phyloP scores from a whole-genome alignment of 2,888 invertebrate species.

The Rhamnusium bicolor region DNA sequence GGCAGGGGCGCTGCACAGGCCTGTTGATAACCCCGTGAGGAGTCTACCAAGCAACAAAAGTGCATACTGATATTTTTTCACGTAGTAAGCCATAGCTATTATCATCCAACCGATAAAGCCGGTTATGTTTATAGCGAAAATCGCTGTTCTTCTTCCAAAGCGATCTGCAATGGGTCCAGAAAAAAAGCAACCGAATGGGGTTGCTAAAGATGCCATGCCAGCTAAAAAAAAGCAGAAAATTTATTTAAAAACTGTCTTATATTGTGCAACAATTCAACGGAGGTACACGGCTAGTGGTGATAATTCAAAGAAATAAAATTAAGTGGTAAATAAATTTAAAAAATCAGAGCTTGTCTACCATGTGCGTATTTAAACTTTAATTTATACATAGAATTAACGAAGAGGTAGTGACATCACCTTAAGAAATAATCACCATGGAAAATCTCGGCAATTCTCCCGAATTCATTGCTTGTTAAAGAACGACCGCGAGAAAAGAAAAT shows the following conservation, averaged over 20 bases:
- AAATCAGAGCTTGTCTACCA: too few relatives aligned
- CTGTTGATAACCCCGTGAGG: slow-evolving; percentile 72
- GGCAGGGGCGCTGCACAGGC: slow-evolving; percentile 73
- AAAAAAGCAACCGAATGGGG: slow-evolving; percentile 73
- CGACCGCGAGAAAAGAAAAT: too few relatives aligned
- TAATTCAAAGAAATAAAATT: too few relatives aligned
- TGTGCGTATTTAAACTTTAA: too few relatives aligned
- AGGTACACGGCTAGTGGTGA: too few relatives aligned
- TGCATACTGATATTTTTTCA: slow-evolving; percentile 58
- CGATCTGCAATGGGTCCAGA: slow-evolving; percentile 73
- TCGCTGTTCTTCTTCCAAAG: slow-evolving; percentile 72
- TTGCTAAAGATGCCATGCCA: slow-evolving; percentile 73
- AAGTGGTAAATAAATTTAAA: too few relatives aligned
- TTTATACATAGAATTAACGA: too few relatives aligned
- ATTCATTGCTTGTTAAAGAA: too few relatives aligned
- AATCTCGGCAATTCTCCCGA: too few relatives aligned
- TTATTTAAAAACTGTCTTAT: neutral
- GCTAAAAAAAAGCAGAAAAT: slow-evolving; percentile 66
- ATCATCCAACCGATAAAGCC: slow-evolving; percentile 73
- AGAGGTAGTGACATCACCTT: too few relatives aligned
- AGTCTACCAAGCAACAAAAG: slow-evolving; percentile 71
- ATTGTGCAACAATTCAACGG: too few relatives aligned
- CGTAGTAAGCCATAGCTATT: slow-evolving; percentile 69
- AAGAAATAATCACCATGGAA: too few relatives aligned
- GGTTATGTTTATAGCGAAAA: slow-evolving; percentile 71